phyloP scores from a whole-genome alignment of 2,888 invertebrate genomes.

The Drosophila prolongata region DNA sequence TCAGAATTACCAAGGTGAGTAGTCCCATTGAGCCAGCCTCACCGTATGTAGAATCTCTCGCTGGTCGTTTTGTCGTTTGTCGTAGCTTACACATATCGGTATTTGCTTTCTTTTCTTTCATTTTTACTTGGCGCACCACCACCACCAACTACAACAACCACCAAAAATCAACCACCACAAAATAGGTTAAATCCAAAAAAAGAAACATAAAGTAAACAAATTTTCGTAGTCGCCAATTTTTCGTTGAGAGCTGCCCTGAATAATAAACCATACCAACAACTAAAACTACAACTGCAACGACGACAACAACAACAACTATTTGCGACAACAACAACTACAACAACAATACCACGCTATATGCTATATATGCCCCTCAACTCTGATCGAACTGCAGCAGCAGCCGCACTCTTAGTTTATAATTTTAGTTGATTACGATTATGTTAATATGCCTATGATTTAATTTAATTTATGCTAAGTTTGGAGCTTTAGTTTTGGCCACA shows the following conservation, averaged over 20 bases:
- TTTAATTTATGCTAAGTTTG: slow-evolving; percentile 42
- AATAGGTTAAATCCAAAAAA: slow-evolving; percentile 43
- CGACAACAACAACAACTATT: slow-evolving; percentile 34
- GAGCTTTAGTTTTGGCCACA: slow-evolving; percentile 41
- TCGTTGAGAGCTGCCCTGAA: slow-evolving; percentile 73
- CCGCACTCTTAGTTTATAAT: slow-evolving; percentile 50
- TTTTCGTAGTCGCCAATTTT: slow-evolving; percentile 77
- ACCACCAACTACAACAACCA: slow-evolving; percentile 40
- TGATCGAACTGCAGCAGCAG: slow-evolving; percentile 41
- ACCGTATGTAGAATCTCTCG: slow-evolving; percentile 27
- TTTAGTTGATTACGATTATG: slow-evolving; percentile 42
- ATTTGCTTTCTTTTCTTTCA: slow-evolving; percentile 64
- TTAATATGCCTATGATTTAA: slow-evolving; percentile 41
- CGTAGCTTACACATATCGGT: slow-evolving; percentile 50
- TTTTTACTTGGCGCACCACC: slow-evolving; percentile 52
- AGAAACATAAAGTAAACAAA: slow-evolving; percentile 47
- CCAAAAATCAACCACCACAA: slow-evolving; percentile 31
- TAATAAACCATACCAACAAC: slow-evolving; percentile 35
- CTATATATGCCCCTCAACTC: slow-evolving; percentile 30
- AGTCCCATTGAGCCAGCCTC: slow-evolving; percentile 61
- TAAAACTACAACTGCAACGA: slow-evolving; percentile 40
- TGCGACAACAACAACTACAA: slow-evolving; percentile 27
- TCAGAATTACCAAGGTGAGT: slow-evolving; percentile 85
- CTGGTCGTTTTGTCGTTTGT: slow-evolving; percentile 41
- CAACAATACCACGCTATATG: slow-evolving; percentile 35